Percentiles rank a stretch among this genome's conserved stretches.
Evolutionary conservation across 2,888 invertebrate genomes (phyloP).

Genomic region (Zaprionus lineosus): DNA sequence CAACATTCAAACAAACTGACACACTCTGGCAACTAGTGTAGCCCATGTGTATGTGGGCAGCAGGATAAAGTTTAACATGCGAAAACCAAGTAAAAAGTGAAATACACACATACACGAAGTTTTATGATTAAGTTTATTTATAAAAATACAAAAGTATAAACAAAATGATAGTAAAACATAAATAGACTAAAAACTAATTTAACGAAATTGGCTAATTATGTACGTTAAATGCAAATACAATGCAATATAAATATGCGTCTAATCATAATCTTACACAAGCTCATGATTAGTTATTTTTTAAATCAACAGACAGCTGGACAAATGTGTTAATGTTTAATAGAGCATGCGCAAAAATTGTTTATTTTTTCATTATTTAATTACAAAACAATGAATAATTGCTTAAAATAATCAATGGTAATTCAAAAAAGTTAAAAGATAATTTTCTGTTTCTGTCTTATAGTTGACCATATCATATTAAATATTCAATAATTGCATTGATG

Average conservation of each 20-base stretch:
- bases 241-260: slow-evolving; percentile 55
- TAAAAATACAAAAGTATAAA: slow-evolving; percentile 49
- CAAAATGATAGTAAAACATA: slow-evolving; percentile 57
- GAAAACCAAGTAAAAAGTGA: slow-evolving; percentile 37
- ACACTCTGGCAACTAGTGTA: slow-evolving; percentile 58
- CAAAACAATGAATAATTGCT: no score
- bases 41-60: slow-evolving; percentile 56
- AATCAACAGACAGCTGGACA: no score
- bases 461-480: no score
- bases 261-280: slow-evolving; percentile 33
- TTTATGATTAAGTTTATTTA: slow-evolving; percentile 81
- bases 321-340: no score
- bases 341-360: no score
- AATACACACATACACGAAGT: slow-evolving; percentile 63
- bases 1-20: slow-evolving; percentile 44
- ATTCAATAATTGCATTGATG: no score
- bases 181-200: slow-evolving; percentile 74
- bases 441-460: no score
- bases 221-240: slow-evolving; percentile 57
- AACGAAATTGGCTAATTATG: slow-evolving; percentile 68
- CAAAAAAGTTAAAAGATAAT: no score
- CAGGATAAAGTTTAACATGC: slow-evolving; percentile 29
- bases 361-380: no score
- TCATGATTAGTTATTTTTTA: slow-evolving; percentile 24
- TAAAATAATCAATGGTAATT: no score